Evolutionary conservation across 2,888 invertebrate species (phyloP), one percentile per base, ranked within the genome.

Genomic region (Harpagoxenus sublaevis): DNA sequence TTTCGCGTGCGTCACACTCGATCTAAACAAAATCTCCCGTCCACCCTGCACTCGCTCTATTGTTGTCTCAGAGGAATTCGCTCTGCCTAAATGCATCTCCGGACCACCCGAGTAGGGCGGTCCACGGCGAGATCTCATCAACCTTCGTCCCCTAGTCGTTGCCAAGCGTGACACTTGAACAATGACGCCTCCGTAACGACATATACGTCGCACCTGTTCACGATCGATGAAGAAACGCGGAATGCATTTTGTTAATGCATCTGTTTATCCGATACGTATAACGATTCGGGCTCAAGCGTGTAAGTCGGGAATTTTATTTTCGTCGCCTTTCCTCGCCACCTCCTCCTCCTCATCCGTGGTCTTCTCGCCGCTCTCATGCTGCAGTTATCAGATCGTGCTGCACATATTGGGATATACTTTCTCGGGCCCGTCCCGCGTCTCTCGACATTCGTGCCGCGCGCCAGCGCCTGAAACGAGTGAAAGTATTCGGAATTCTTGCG

Each of bases 401-500:
- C 31, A 74, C 55, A 79, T 84, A 86, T 84, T 89, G 90, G 73
- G 88, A 88, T 88, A 88, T 88, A 89, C 89, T 89, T 89, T 86
- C 86, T 87, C 87, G 48, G 82, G 5, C 83, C 88, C 78, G 77
- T 77, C 75, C 45, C 73, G 71, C 73, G 57, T 53, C 71, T 63
- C 57, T 39, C 57, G 39, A 28, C 55, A 39, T 73, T 68, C 42
- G 53, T 70, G 53, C 53, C 70, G 53, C 15, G 74, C 45, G 42
- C 42, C 70, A 66, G 73, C 60, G 70, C 53, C 87, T 86, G 83
- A 86, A 79, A 84, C 86, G 91, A 94, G 94, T 94, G 94, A 94
- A 94, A 94, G 94, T 93, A 92, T 90, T 87, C 88, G 92, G 93
- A 94, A 93, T 93, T 93, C 92, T 92, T 92, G 90, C 91, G 91